Evolutionary conservation across 2,888 invertebrate species (phyloP), one percentile per base, ranked within the genome.

Genomic region (Melieria omissa): DNA sequence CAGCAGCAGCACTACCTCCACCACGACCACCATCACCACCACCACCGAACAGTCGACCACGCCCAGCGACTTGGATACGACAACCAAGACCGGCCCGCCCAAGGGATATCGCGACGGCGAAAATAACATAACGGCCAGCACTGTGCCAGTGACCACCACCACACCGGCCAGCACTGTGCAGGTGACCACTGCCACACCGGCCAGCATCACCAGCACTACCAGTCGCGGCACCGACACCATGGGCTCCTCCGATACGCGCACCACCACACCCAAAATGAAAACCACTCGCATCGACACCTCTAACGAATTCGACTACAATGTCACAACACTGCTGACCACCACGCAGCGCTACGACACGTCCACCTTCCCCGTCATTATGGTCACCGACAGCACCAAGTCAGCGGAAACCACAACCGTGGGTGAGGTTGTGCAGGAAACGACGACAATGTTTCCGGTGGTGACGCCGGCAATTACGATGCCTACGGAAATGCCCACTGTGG

Each of bases 91-190:
- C 6, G 85, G 85, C 12, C 82, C 83, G 45, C 83, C 86, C 0
- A 86, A 85, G 72, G 83, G 85, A 54, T 86, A 86, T 76, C 83
- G 87, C n/a, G 86, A 86, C 81, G 87, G 86, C 72, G 87, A 86
- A 65, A 86, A 86, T 76, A 86, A 86, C 76, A 86, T 85, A 66
- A 87, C 86, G 41, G 85, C 82, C 75, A 75, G 80, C 41, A 78
- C 78, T 7, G 67, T 70, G 12, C 54, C 65, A 10, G 75, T 73
- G n/a, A 78, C 79, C 5, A 74, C 81, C 10, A 74, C 70, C 9
- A 73, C 74, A 14, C 74, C 76, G 4, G 78, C 60, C 14, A n/a
- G 42, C 5, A 65, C 67, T 16, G 54, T 61, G 1, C 55, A 52
- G 2, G 3, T 52, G 16, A 61, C 70, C 14, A 60, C 54, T 4